A percentile compares a stretch with the other conserved stretches of the same genome.
Evolutionary conservation across 1,140 invertebrate species (phyloP).

Genomic region (Aradophagus sp.): DNA sequence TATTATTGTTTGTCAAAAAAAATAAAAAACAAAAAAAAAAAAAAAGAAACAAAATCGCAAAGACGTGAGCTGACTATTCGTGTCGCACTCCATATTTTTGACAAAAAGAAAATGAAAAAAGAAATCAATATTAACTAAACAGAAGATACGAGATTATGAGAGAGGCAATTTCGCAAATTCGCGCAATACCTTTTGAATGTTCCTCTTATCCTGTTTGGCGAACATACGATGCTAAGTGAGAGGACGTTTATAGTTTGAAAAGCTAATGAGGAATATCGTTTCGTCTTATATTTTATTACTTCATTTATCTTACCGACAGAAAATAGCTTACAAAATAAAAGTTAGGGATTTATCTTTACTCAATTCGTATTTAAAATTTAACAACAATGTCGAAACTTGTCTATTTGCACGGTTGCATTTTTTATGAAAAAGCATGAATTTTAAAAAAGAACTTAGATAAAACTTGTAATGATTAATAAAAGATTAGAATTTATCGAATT

Average conservation of each 20-base stretch:
- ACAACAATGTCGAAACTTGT: constrained; percentile 3
- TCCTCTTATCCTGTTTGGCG: constrained; percentile 35
- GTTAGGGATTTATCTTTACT: constrained; percentile 8
- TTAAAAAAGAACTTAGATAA: constrained; percentile 2
- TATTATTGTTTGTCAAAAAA: constrained; percentile 62
- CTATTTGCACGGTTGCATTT: constrained; percentile 19
- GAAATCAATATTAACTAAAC: constrained; percentile 36
- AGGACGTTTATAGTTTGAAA: constrained; percentile 2
- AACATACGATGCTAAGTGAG: constrained; percentile 15
- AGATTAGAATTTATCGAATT: constrained; percentile 17
- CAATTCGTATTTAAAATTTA: constrained; percentile 4
- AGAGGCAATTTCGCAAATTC: constrained; percentile 32
- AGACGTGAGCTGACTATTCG: constrained; percentile 58
- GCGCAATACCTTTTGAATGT: constrained; percentile 66
- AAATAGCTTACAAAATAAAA: no score
- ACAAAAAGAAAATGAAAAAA: no score
- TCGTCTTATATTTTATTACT: not conserved
- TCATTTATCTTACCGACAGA: not conserved
- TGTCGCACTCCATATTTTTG: constrained; percentile 70
- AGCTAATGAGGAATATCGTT: not conserved
- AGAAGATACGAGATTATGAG: constrained; percentile 10
- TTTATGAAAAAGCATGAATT: constrained; percentile 43
- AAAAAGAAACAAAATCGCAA: constrained; percentile 35
- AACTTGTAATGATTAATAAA: constrained; percentile 4
- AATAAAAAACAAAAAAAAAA: no score